Evolutionary conservation across 2,888 invertebrate species (phyloP).

Genomic region (Luffia ferchaultella): DNA sequence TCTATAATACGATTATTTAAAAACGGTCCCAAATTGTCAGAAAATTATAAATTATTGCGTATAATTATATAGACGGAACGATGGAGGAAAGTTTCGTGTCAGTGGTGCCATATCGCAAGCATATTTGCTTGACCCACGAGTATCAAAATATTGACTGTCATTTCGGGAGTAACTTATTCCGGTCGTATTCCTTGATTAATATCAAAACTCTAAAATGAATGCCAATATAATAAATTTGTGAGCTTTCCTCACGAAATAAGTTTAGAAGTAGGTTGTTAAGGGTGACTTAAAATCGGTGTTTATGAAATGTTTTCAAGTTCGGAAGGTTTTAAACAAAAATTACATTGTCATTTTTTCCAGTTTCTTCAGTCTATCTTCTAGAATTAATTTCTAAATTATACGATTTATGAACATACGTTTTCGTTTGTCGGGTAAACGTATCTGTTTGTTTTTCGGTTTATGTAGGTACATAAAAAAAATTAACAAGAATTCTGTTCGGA

Average conservation of each 20-base stretch:
- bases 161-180: neutral
- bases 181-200: neutral
- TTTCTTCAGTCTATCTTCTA: too few species aligned
- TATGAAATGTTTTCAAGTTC: too few species aligned
- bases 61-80: neutral
- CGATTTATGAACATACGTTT: too few species aligned
- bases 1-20: too few species aligned
- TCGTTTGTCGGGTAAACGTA: too few species aligned
- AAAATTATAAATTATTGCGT: neutral
- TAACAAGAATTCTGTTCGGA: too few species aligned
- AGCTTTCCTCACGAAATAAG: neutral
- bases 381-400: too few species aligned
- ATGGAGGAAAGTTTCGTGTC: neutral
- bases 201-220: neutral
- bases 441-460: too few species aligned
- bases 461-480: too few species aligned
- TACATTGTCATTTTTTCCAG: too few species aligned
- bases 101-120: slow-evolving; percentile 6
- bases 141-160: slow-evolving; percentile 38
- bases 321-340: too few species aligned
- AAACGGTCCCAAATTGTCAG: neutral
- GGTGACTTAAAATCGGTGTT: too few species aligned
- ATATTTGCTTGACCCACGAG: slow-evolving; percentile 41
- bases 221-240: neutral
- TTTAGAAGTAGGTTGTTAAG: neutral